Base-by-base conservation (phyloP, 2,888 invertebrate species). In the Ennomos erosarius region DNA sequence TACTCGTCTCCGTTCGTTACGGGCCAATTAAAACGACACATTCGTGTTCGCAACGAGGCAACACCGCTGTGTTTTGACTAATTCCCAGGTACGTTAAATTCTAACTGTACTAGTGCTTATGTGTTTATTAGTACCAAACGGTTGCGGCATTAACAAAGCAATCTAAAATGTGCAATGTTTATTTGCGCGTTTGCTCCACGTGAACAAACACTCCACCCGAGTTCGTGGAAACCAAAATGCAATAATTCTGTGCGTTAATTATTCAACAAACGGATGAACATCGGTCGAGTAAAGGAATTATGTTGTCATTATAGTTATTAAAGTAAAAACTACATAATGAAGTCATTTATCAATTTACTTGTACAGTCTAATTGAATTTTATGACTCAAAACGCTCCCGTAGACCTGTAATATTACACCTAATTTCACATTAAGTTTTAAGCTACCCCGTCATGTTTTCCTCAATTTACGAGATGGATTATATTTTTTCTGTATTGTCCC, bases 111-210 rank as follows among this genome's bases (percentile, higher is more conserved):
- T 8, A 8, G 38, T 39, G n/a, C 16, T 8, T 44, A 44, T 39
- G 35, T 38, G 37, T 43, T 44, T 35, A 38, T 49, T 12, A 10
- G 36, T 33, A 50, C 52, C 42, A 57, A 52, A 52, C 38, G 35
- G 12, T 26, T 33, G 53, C 3, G 51, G 62, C 39, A 58, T 59
- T 65, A 65, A 49, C 60, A 61, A 56, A 65, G 63, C 64, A 62
- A 69, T 70, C 68, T 68, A 64, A 71, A 69, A 62, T 67, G 64
- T 69, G 65, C 65, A 70, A 53, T 62, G 71, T 72, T 71, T 75
- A 65, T 75, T 69, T 73, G 64, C 44, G 49, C 54, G 53, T 56
- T 40, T 39, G 35, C 47, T 38, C 42, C 65, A 62, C 55, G 67
- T 68, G 63, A 64, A 60, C 54, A 64, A 65, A 69, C 51, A 65